Conservation (phyloP, 64 coral and sea anemone genomes). For the Montipora foliosa region DNA sequence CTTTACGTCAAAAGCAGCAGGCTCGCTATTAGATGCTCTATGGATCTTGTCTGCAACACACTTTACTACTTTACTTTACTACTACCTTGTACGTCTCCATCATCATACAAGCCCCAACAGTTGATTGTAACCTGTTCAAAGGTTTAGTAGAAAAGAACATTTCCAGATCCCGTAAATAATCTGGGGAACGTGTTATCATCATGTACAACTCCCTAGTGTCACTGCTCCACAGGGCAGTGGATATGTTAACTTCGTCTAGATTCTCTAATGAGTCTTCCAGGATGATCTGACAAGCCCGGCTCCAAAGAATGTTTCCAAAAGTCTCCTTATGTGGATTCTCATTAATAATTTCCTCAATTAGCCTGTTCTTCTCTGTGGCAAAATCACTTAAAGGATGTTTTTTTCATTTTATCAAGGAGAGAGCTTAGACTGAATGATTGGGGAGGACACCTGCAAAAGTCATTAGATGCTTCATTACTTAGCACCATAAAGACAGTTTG, state of each 20-base stretch:
- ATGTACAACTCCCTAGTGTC: slow-evolving; percentile 14
- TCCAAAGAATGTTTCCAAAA: slow-evolving; percentile 31
- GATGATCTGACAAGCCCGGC: slow-evolving; percentile 17
- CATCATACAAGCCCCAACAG: slow-evolving; percentile 10
- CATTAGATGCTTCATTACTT: not conserved
- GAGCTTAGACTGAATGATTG: not conserved
- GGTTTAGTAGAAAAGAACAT: slow-evolving; percentile 31
- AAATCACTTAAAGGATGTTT: slow-evolving; percentile 4
- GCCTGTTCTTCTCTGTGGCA: slow-evolving; percentile 5
- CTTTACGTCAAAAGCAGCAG: not conserved
- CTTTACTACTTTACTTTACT: not conserved
- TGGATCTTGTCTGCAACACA: slow-evolving; percentile 5
- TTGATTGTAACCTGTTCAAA: slow-evolving; percentile 16
- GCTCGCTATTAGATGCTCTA: not conserved
- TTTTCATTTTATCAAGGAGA: not conserved
- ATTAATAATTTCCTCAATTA: slow-evolving; percentile 5
- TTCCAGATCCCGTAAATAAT: slow-evolving; percentile 4
- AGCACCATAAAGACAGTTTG: slow-evolving; percentile 4
- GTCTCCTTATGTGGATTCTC: not conserved
- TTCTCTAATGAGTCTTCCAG: slow-evolving; percentile 2
- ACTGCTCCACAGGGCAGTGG: slow-evolving; percentile 1
- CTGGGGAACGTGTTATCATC: not conserved
- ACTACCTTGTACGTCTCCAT: slow-evolving; percentile 11
- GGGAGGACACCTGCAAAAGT: slow-evolving; percentile 27
- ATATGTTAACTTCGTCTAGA: not conserved